Percentiles rank a stretch among this genome's conserved stretches.
Evolutionary conservation across 2,888 invertebrate species (phyloP).

Genomic region (Actias luna): DNA sequence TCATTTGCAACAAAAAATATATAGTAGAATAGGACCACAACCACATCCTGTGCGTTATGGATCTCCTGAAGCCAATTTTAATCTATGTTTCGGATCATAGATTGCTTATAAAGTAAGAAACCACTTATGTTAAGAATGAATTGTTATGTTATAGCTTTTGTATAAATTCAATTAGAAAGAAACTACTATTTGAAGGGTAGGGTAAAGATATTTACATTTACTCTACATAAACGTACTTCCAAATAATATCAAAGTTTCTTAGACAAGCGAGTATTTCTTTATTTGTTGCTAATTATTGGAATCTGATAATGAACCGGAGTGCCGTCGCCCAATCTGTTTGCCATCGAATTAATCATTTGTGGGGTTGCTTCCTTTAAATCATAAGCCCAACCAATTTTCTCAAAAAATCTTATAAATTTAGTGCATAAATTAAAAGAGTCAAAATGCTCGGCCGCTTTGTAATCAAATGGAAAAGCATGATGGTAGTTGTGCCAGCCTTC

Average conservation of each 20-base stretch:
- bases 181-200: too few relatives aligned
- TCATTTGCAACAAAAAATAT: slow-evolving; percentile 18
- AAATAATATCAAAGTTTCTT: background rate
- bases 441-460: slow-evolving; percentile 81
- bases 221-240: background rate
- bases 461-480: slow-evolving; percentile 87
- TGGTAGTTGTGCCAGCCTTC: slow-evolving; percentile 92
- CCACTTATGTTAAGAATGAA: background rate
- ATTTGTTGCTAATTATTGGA: slow-evolving; percentile 24
- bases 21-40: slow-evolving; percentile 23
- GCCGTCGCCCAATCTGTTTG: slow-evolving; percentile 69
- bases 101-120: background rate
- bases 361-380: slow-evolving; percentile 67
- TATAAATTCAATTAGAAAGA: background rate
- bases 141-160: background rate
- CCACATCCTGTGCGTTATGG: slow-evolving; percentile 27
- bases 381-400: slow-evolving; percentile 71
- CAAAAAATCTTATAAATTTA: slow-evolving; percentile 59
- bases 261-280: slow-evolving; percentile 25
- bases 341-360: slow-evolving; percentile 66
- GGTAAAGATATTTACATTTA: background rate
- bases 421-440: slow-evolving; percentile 69
- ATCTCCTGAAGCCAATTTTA: slow-evolving; percentile 13
- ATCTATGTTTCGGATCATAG: slow-evolving; percentile 1
- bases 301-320: slow-evolving; percentile 64